A percentile compares a stretch with the other conserved stretches of the same genome.
phyloP scores from a whole-genome alignment of 2,797 vertebrate genomes.

The Rhabdomys pumilio region DNA sequence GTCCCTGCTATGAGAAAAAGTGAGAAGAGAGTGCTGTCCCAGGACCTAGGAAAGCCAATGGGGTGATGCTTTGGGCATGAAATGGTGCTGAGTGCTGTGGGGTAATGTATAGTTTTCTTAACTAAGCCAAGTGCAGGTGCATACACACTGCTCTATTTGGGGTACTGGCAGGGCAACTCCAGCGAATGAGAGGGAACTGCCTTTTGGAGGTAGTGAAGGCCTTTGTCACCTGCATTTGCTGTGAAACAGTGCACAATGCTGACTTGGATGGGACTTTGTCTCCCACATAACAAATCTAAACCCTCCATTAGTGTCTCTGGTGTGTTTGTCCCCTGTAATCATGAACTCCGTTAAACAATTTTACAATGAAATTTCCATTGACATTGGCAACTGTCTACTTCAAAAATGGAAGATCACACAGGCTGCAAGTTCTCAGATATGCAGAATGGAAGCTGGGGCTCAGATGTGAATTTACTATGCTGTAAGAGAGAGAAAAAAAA shows the following conservation, averaged over 20 bases:
- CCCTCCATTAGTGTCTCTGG: slow-evolving; percentile 70
- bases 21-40: not conserved
- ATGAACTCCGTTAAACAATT: slow-evolving; percentile 77
- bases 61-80: not conserved
- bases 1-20: not conserved
- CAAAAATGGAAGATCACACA: slow-evolving; percentile 58
- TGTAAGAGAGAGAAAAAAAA: slow-evolving; percentile 61
- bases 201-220: not conserved
- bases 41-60: not conserved
- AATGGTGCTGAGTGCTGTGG: not conserved
- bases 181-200: slow-evolving; percentile 4
- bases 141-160: not conserved
- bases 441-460: slow-evolving; percentile 61
- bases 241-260: slow-evolving; percentile 55
- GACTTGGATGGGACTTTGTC: slow-evolving; percentile 74
- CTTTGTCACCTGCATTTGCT: slow-evolving; percentile 48
- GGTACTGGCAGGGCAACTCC: not conserved
- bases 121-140: not conserved
- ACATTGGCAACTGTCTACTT: slow-evolving; percentile 77
- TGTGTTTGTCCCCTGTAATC: slow-evolving; percentile 73
- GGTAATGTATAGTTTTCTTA: not conserved
- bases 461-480: slow-evolving; percentile 54
- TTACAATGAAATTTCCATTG: slow-evolving; percentile 81
- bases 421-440: slow-evolving; percentile 46
- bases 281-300: slow-evolving; percentile 68